Conservation (phyloP, 2,113 vertebrate species). For the Danio rerio region DNA sequence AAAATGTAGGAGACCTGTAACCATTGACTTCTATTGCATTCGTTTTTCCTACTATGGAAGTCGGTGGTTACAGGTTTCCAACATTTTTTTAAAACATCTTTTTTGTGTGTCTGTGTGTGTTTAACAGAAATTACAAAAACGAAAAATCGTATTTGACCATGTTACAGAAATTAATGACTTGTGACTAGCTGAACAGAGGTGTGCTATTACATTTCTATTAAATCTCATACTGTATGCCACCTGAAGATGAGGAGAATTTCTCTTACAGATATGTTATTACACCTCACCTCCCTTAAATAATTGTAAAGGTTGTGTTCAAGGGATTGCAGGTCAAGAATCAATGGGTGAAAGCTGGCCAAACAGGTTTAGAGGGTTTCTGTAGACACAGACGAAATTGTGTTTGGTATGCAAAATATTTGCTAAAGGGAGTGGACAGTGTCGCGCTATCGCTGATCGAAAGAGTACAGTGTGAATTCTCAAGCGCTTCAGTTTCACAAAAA, state of each 20-base stretch:
- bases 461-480: not conserved
- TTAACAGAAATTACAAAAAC: no score
- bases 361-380: conserved; percentile 1
- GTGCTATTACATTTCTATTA: not conserved
- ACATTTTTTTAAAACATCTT: no score
- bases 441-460: not conserved
- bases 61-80: no score
- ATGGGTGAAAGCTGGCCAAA: conserved; percentile 7
- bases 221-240: no score
- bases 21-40: no score
- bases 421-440: not conserved
- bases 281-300: not conserved
- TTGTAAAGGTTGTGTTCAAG: no score
- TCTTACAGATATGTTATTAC: not conserved
- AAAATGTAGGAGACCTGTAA: no score
- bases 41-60: no score
- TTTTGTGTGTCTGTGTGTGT: no score
- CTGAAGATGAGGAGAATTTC: no score
- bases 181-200: not conserved
- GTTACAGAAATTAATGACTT: no score
- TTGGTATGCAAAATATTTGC: not conserved
- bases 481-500: not conserved
- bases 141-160: no score
- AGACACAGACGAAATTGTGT: not conserved
- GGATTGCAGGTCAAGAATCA: not conserved